Conservation (phyloP, 1,140 invertebrate species). For the Andricus grossulariae region DNA sequence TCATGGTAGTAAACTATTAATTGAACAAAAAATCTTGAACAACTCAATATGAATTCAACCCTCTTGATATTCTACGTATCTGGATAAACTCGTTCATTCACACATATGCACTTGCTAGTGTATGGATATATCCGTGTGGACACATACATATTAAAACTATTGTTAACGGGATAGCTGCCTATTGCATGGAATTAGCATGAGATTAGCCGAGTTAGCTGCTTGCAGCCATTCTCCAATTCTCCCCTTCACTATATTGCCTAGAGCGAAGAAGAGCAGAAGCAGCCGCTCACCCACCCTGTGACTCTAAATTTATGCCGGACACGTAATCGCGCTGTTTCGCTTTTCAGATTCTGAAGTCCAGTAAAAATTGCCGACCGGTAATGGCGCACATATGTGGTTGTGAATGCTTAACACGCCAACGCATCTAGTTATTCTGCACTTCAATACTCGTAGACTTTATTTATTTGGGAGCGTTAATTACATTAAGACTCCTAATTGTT, state of each 20-base stretch:
- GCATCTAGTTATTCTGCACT: slow-evolving; percentile 6
- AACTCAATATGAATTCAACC: slow-evolving; percentile 7
- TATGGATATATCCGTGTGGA: slow-evolving; percentile 38
- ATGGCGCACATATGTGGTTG: slow-evolving; percentile 9
- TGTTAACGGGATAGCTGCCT: slow-evolving; percentile 44
- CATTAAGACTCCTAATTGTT: neutral
- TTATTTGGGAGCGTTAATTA: neutral
- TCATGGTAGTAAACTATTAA: too few species aligned
- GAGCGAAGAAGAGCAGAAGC: neutral
- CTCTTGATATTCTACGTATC: neutral
- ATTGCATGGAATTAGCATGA: slow-evolving; percentile 52
- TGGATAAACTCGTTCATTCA: neutral
- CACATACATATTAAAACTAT: slow-evolving; percentile 51
- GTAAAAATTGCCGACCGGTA: slow-evolving; percentile 15
- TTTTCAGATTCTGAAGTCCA: slow-evolving; percentile 6
- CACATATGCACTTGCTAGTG: slow-evolving; percentile 33
- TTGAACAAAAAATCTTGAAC: too few species aligned
- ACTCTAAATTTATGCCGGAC: slow-evolving; percentile 9
- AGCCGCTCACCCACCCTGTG: neutral
- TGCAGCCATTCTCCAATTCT: neutral
- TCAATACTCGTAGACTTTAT: neutral
- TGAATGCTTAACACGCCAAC: slow-evolving; percentile 9
- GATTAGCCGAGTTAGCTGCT: slow-evolving; percentile 47
- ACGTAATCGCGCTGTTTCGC: slow-evolving; percentile 25
- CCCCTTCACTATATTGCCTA: slow-evolving; percentile 1